phyloP scores from a whole-genome alignment of 2,888 invertebrate genomes.

The Nudaria mundana region DNA sequence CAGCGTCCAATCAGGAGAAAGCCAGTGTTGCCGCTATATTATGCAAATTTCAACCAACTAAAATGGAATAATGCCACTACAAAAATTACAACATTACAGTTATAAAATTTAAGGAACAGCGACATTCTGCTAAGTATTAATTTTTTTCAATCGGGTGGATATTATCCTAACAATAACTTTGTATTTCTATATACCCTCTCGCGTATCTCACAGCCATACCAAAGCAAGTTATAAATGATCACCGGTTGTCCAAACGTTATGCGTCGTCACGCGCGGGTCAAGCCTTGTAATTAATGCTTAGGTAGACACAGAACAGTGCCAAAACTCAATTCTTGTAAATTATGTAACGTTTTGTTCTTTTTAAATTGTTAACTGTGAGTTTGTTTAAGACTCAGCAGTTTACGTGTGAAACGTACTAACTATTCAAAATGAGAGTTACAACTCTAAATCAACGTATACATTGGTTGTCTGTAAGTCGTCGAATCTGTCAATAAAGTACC shows the following conservation, averaged over 20 bases:
- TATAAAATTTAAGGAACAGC: too few relatives aligned
- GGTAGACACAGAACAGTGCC: slow-evolving; percentile 43
- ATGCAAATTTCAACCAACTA: too few relatives aligned
- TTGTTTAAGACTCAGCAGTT: not conserved
- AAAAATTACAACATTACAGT: too few relatives aligned
- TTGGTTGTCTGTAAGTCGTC: slow-evolving; percentile 25
- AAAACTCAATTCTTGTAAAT: slow-evolving; percentile 53
- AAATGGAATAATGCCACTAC: too few relatives aligned
- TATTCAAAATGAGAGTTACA: slow-evolving; percentile 22
- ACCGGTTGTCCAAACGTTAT: slow-evolving; percentile 53
- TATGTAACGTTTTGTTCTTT: slow-evolving; percentile 15
- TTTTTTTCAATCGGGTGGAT: too few relatives aligned
- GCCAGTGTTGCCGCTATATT: too few relatives aligned
- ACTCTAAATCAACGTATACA: slow-evolving; percentile 10
- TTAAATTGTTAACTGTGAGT: not conserved
- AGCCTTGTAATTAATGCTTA: slow-evolving; percentile 62
- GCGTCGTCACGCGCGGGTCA: slow-evolving; percentile 63
- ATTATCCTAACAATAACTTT: too few relatives aligned
- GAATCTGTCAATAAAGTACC: slow-evolving; percentile 25
- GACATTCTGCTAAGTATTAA: too few relatives aligned
- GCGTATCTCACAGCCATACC: slow-evolving; percentile 35
- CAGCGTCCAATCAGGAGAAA: too few relatives aligned
- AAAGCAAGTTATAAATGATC: slow-evolving; percentile 59
- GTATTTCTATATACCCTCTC: too few relatives aligned
- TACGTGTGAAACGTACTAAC: slow-evolving; percentile 3